These are phyloP conservation scores for Ambastaia sidthimunki DNA, from an alignment of 2,797 vertebrate species.

Conservation along the genomic window DNA sequence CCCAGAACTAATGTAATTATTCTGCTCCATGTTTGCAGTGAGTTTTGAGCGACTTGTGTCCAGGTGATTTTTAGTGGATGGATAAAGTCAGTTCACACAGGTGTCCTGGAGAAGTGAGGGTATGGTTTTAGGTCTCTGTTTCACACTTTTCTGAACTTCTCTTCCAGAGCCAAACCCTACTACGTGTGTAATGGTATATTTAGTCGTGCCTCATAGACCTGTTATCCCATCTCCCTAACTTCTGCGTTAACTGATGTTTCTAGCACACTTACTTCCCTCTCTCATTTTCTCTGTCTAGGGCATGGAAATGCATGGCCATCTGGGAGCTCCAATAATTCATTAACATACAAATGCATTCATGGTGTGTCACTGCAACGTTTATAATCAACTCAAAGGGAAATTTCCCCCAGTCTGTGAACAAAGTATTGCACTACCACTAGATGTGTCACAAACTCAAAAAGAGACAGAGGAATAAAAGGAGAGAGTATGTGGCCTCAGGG, in stretches of 20 bases:
- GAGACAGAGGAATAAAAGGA: constrained; percentile 42
- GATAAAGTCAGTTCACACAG: too few species aligned
- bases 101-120: too few species aligned
- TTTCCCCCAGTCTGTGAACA: constrained; percentile 42
- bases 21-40: too few species aligned
- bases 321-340: constrained; percentile 61
- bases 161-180: constrained; percentile 51
- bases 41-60: too few species aligned
- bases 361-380: constrained; percentile 51
- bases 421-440: constrained; percentile 15
- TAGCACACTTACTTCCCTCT: constrained; percentile 26
- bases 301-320: constrained; percentile 52
- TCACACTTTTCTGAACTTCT: constrained; percentile 43
- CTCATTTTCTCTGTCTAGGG: constrained; percentile 47
- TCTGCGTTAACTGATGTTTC: neutral
- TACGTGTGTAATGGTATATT: constrained; percentile 48
- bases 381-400: constrained; percentile 64
- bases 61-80: too few species aligned
- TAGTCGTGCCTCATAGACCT: constrained; percentile 38
- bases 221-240: constrained; percentile 49
- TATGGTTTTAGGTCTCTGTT: constrained; percentile 2
- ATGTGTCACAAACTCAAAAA: constrained; percentile 41
- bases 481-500: constrained; percentile 51
- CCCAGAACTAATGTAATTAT: too few species aligned
- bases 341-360: constrained; percentile 54